Evolutionary conservation across 2,113 vertebrate species (phyloP).

Genomic region (Petaurus breviceps): DNA sequence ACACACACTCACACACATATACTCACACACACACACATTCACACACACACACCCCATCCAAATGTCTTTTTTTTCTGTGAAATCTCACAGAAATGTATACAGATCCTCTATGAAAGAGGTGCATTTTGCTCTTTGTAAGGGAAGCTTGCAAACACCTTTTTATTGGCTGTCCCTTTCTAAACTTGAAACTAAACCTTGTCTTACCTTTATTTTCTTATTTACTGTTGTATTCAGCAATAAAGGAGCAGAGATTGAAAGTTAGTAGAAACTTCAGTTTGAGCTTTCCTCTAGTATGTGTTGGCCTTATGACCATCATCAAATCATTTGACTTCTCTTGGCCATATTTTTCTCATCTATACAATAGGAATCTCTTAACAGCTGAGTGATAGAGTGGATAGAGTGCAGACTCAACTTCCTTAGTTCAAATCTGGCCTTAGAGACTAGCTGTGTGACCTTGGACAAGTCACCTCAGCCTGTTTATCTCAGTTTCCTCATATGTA

Average conservation of each 20-base stretch:
- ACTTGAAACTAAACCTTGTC: constrained; percentile 16
- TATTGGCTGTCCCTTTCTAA: constrained; percentile 41
- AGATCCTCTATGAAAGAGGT: background rate
- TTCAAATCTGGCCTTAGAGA: background rate
- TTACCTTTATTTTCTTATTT: background rate
- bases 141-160: constrained; percentile 32
- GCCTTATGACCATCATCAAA: background rate
- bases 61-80: background rate
- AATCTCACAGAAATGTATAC: background rate
- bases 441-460: background rate
- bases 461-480: background rate
- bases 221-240: background rate
- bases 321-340: background rate
- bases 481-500: background rate
- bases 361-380: background rate
- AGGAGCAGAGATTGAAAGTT: background rate
- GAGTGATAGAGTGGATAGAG: background rate
- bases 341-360: background rate
- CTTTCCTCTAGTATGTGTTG: background rate
- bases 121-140: constrained; percentile 3
- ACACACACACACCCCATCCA: background rate
- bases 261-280: background rate
- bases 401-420: background rate
- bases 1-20: background rate
- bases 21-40: background rate